Conservation (phyloP, 2,888 invertebrate genomes). For the Malthinus seriepunctatus region DNA sequence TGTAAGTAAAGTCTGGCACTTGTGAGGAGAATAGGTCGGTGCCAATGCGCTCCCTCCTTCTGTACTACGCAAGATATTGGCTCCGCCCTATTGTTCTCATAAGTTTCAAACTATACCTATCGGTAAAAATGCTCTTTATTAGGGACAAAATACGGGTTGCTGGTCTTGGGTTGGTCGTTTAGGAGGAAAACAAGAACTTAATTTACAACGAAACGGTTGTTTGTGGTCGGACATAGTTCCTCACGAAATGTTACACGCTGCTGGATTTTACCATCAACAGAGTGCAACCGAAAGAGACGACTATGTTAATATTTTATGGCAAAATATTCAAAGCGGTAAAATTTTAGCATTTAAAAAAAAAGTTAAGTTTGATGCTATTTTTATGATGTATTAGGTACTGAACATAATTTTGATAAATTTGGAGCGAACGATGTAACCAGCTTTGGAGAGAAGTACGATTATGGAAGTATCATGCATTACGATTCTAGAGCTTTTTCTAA, state of each 20-base stretch:
- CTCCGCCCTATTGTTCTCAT: no score
- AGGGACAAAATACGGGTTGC: constrained; percentile 24
- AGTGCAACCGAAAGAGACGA: constrained; percentile 77
- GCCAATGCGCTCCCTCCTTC: no score
- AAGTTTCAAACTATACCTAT: no score
- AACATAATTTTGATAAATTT: constrained; percentile 70
- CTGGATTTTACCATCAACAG: constrained; percentile 86
- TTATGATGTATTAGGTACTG: constrained; percentile 54
- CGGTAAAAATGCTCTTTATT: no score
- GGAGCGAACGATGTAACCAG: constrained; percentile 65
- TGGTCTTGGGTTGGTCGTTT: constrained; percentile 22
- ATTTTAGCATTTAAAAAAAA: not conserved
- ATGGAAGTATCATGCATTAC: constrained; percentile 75
- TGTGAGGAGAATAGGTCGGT: not conserved
- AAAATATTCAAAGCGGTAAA: constrained; percentile 62
- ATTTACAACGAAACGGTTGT: constrained; percentile 57
- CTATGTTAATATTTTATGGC: constrained; percentile 72
- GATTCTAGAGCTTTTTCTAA: constrained; percentile 68
- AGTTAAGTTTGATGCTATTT: no score
- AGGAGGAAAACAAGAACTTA: constrained; percentile 21
- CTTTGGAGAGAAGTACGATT: constrained; percentile 71
- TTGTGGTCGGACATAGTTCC: constrained; percentile 67
- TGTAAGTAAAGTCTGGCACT: not conserved
- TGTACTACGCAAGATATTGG: no score
- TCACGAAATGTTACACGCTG: constrained; percentile 78